These are phyloP conservation scores for Sabatieria punctata DNA, from an alignment of 2,888 invertebrate genomes.

Conservation along the genomic window DNA sequence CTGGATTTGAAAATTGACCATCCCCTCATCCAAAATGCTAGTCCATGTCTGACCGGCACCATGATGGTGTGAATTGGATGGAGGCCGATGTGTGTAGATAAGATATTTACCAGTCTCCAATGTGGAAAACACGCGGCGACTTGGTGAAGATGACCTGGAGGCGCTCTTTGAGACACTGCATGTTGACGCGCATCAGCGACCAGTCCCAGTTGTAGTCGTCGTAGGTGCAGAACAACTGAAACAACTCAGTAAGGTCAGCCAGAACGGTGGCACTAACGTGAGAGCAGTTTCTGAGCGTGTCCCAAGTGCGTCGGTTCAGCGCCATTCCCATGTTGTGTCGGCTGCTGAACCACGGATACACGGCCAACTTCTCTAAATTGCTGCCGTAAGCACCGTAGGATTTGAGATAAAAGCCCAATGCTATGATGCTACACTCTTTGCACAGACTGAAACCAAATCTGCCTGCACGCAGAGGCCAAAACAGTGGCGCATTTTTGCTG, in stretches of 20 bases:
- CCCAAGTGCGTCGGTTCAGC: slow-evolving; percentile 73
- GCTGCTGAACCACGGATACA: slow-evolving; percentile 47
- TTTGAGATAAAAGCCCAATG: slow-evolving; percentile 83
- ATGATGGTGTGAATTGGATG: too few species aligned
- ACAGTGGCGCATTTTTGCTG: slow-evolving; percentile 13
- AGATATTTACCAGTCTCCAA: slow-evolving; percentile 96
- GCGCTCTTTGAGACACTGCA: slow-evolving; percentile 22
- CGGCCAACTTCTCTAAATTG: slow-evolving; percentile 16
- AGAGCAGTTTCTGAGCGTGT: slow-evolving; percentile 57
- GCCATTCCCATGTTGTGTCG: slow-evolving; percentile 99
- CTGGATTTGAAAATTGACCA: too few species aligned
- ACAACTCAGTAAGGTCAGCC: background rate
- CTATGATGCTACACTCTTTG: slow-evolving; percentile 71
- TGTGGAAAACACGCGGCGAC: slow-evolving; percentile 88
- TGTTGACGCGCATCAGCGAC: slow-evolving; percentile 46
- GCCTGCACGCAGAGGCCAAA: too few species aligned
- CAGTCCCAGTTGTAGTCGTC: slow-evolving; percentile 99
- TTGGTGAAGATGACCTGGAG: slow-evolving; percentile 71
- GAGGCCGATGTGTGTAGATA: too few species aligned
- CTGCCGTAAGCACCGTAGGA: slow-evolving; percentile 28
- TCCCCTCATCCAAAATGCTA: too few species aligned
- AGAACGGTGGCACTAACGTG: too few species aligned
- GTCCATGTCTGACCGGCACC: too few species aligned
- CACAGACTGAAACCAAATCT: slow-evolving; percentile 45
- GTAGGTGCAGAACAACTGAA: slow-evolving; percentile 65